Evolutionary conservation across 2,113 vertebrate genomes (phyloP), one percentile per base, ranked within the genome.

Genomic region (Mormoops blainvillei): DNA sequence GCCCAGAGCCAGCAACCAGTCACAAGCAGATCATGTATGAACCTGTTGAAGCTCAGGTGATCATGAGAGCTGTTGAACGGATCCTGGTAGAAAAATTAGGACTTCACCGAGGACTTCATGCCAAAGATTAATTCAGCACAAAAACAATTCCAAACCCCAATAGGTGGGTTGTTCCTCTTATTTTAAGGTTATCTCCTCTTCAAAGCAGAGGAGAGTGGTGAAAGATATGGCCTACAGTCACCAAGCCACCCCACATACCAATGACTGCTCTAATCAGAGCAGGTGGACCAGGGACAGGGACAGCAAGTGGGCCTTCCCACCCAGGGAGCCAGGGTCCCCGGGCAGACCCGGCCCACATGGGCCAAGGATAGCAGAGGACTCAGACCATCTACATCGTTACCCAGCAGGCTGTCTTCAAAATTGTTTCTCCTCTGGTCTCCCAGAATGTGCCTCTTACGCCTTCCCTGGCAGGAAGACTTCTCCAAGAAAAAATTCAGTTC

Each of bases 11-110:
- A 12, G 14, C 10, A 31, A 10, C 14, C 8, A 24, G 7, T 15
- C n/a, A 31, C 4, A 26, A 61, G 20, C 3, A 52, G 4, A 13
- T 0, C 0, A 0, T 5, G 4, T 1, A 3, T 0, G 1, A 2
- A 28, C 7, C 11, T 4, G 1, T 31, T 8, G 50, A 78, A 10
- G 28, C 19, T 18, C 38, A 50, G 31, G 31, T 1, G 0, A 50
- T 52, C 2, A 2, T 56, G 28, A 56, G 12, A 31, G 45, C 5
- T 7, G 16, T 84, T 10, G 36, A 41, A 5, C 20, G 14, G 18
- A 33, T 74, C 13, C 43, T 80, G 6, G 13, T 31, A 28, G 1
- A 88, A 15, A 90, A 93, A 43, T 0, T 91, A n/a, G 28, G 26
- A 0, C 4, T 26, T 28, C 26, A 1, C 4, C 15, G 26, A 16